Evolutionary conservation across 2,113 vertebrate genomes (phyloP).

Genomic region (Oncorhynchus keta): DNA sequence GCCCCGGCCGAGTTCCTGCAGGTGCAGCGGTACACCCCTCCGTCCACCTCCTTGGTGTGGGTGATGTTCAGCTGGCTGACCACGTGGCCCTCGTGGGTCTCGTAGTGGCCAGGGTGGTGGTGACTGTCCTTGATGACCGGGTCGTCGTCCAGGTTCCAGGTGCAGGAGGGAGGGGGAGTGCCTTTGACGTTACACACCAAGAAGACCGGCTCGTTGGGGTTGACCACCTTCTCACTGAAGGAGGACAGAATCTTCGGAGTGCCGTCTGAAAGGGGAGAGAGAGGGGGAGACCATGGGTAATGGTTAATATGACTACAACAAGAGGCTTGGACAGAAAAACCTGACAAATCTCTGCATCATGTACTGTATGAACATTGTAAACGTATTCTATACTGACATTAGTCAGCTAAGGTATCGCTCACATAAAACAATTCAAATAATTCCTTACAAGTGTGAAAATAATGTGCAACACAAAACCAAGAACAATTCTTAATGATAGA

Average conservation of each 20-base stretch:
- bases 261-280: slow-evolving; percentile 78
- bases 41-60: slow-evolving; percentile 92
- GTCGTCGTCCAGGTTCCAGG: slow-evolving; percentile 94
- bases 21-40: slow-evolving; percentile 95
- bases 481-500: slow-evolving; percentile 47
- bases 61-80: slow-evolving; percentile 98
- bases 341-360: no score
- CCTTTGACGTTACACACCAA: slow-evolving; percentile 96
- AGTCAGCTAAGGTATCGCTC: no score
- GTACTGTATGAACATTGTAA: no score
- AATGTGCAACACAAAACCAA: no score
- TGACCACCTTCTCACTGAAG: slow-evolving; percentile 97
- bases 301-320: not conserved
- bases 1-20: slow-evolving; percentile 98
- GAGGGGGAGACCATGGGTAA: not conserved
- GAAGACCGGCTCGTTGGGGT: slow-evolving; percentile 90
- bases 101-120: slow-evolving; percentile 92
- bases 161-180: slow-evolving; percentile 89
- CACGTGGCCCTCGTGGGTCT: slow-evolving; percentile 91
- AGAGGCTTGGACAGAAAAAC: not conserved
- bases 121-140: slow-evolving; percentile 89
- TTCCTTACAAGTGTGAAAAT: no score
- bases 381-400: no score
- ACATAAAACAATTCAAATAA: no score
- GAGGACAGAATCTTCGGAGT: slow-evolving; percentile 97